Evolutionary conservation across 2,797 vertebrate species (phyloP).

Genomic region (Steatocranus sp.): DNA sequence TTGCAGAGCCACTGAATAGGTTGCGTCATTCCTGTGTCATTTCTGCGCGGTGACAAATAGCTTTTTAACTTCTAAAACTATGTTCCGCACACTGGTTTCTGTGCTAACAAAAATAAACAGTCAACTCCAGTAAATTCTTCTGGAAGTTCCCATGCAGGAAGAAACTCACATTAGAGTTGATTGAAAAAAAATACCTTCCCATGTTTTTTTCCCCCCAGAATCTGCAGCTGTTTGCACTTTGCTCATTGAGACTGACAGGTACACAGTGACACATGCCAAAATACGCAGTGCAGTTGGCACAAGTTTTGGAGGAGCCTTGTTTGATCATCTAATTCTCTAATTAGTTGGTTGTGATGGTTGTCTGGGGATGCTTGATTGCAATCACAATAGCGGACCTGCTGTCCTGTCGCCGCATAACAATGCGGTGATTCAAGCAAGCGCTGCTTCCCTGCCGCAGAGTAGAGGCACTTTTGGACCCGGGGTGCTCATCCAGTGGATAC

Average conservation of each 20-base stretch:
- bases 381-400: constrained; percentile 26
- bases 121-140: background rate
- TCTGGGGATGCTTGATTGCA: constrained; percentile 48
- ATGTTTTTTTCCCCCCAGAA: background rate
- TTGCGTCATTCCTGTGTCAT: constrained; percentile 18
- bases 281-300: constrained; percentile 20
- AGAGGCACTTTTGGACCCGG: background rate
- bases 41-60: constrained; percentile 1
- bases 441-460: background rate
- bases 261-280: constrained; percentile 36
- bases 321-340: constrained; percentile 56
- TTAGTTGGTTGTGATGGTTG: constrained; percentile 44
- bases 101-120: background rate
- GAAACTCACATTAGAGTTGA: background rate
- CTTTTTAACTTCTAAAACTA: background rate
- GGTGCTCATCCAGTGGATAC: background rate
- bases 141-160: constrained; percentile 6
- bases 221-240: constrained; percentile 31
- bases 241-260: constrained; percentile 37
- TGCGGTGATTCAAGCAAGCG: constrained; percentile 4
- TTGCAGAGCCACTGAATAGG: constrained; percentile 2
- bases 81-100: background rate
- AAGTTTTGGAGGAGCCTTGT: constrained; percentile 25
- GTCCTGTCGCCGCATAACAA: constrained; percentile 1
- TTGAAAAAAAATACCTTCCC: background rate